phyloP scores from a whole-genome alignment of 2,888 invertebrate species.

The Brenthis daphne region DNA sequence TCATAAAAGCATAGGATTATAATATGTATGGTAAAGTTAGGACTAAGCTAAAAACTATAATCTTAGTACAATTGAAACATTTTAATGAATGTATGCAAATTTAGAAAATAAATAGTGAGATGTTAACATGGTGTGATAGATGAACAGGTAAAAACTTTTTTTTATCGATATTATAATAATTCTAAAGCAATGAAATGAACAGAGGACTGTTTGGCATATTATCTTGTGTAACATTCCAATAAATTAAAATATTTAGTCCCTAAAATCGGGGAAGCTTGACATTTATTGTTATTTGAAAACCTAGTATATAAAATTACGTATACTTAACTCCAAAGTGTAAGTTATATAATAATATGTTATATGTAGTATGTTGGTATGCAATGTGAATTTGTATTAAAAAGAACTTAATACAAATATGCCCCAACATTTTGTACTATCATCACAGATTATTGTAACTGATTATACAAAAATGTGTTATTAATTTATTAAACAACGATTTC shows the following conservation, averaged over 20 bases:
- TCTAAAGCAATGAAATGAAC: neutral
- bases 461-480: slow-evolving; percentile 38
- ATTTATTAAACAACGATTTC: slow-evolving; percentile 41
- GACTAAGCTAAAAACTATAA: neutral
- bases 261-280: too few relatives aligned
- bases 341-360: neutral
- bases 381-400: too few relatives aligned
- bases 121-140: slow-evolving; percentile 12
- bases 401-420: neutral
- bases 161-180: neutral
- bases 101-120: neutral
- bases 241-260: too few relatives aligned
- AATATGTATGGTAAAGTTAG: too few relatives aligned
- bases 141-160: slow-evolving; percentile 3
- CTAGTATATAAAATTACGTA: too few relatives aligned
- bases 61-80: slow-evolving; percentile 12
- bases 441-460: slow-evolving; percentile 22
- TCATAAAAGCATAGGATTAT: too few relatives aligned
- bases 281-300: too few relatives aligned
- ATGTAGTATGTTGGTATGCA: neutral
- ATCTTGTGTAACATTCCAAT: neutral
- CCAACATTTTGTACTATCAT: slow-evolving; percentile 5
- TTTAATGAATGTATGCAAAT: slow-evolving; percentile 9
- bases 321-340: too few relatives aligned
- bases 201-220: neutral